Conservation (phyloP, 2,113 vertebrate genomes). For the Dasyprocta punctata region DNA sequence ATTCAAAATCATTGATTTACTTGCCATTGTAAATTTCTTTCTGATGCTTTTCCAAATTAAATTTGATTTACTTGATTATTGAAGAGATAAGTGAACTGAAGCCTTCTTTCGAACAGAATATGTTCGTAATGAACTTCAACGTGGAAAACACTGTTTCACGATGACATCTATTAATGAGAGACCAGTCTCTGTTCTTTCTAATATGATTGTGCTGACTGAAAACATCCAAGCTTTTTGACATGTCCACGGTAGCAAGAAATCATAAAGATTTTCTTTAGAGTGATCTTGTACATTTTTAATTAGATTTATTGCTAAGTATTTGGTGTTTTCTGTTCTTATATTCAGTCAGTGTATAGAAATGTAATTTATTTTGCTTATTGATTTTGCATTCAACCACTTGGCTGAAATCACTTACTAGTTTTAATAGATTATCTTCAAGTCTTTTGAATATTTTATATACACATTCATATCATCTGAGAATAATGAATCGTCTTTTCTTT, state of each 20-base stretch:
- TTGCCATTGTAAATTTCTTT: background rate
- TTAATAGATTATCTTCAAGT: background rate
- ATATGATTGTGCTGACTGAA: background rate
- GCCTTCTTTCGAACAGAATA: background rate
- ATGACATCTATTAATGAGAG: background rate
- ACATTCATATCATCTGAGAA: background rate
- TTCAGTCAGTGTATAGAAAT: background rate
- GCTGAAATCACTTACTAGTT: background rate
- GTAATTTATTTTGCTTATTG: background rate
- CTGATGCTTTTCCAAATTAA: background rate
- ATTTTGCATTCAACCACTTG: conserved; percentile 6
- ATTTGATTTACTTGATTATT: background rate
- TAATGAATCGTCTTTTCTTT: background rate
- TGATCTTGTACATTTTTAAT: background rate
- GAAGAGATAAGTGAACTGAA: background rate
- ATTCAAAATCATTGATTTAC: background rate
- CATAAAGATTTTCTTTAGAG: background rate
- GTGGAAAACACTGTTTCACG: background rate
- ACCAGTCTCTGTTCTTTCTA: background rate
- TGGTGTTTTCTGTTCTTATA: background rate
- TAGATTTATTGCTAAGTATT: background rate
- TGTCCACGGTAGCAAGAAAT: background rate
- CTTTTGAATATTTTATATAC: background rate
- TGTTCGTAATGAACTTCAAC: background rate
- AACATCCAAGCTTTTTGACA: background rate